Conservation (phyloP, 2,888 invertebrate species). For the Drosophila vallismaia region DNA sequence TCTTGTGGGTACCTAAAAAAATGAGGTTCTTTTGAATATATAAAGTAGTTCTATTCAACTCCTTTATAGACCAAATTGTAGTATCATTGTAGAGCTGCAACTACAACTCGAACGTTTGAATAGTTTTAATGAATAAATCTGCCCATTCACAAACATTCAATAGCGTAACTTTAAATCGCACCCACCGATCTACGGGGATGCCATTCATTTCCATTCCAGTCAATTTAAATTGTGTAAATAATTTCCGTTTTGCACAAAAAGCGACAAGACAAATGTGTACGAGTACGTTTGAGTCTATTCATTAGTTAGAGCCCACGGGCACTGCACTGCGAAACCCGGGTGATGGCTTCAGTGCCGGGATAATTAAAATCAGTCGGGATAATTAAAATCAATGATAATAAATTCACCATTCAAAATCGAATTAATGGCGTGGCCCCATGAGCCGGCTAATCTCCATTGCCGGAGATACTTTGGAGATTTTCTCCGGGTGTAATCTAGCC, state of each 20-base stretch:
- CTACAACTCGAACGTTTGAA: neutral
- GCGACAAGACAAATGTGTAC: slow-evolving; percentile 45
- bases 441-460: slow-evolving; percentile 20
- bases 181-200: slow-evolving; percentile 48
- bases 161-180: slow-evolving; percentile 56
- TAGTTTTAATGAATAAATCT: slow-evolving; percentile 33
- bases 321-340: slow-evolving; percentile 21
- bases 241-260: slow-evolving; percentile 70
- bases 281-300: slow-evolving; percentile 31
- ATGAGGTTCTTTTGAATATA: neutral
- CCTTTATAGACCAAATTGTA: neutral
- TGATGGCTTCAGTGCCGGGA: neutral
- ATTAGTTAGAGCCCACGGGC: slow-evolving; percentile 26
- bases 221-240: slow-evolving; percentile 73
- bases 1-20: no score
- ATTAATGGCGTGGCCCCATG: slow-evolving; percentile 18
- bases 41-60: neutral
- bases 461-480: slow-evolving; percentile 8
- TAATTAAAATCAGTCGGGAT: slow-evolving; percentile 8
- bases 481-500: slow-evolving; percentile 49
- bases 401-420: slow-evolving; percentile 18
- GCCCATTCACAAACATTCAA: slow-evolving; percentile 61
- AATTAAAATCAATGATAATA: slow-evolving; percentile 23
- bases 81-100: neutral
- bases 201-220: slow-evolving; percentile 48